These are phyloP conservation scores for Tortricodes alternella DNA, from an alignment of 2,888 invertebrate genomes.

Conservation along the genomic window DNA sequence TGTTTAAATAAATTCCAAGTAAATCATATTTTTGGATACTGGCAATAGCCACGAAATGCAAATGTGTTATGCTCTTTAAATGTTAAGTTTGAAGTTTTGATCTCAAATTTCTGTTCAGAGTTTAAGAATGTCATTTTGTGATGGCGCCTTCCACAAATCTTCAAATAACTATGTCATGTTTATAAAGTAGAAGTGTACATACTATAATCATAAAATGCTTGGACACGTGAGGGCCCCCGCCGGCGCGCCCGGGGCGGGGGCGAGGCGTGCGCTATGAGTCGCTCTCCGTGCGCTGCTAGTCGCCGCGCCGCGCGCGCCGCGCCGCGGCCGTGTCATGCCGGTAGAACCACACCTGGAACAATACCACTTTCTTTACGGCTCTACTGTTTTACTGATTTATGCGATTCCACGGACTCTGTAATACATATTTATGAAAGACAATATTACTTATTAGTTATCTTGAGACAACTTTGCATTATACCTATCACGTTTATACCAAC, in stretches of 20 bases:
- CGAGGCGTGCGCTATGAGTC: constrained; percentile 74
- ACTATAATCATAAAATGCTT: constrained; percentile 33
- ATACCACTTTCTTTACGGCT: not conserved
- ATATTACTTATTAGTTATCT: not conserved
- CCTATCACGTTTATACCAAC: not conserved
- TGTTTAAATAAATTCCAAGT: too few species aligned
- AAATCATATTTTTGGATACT: too few species aligned
- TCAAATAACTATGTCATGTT: not conserved
- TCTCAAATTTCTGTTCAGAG: too few species aligned
- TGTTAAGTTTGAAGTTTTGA: too few species aligned
- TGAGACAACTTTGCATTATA: not conserved
- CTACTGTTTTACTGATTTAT: too few species aligned
- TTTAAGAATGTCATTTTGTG: too few species aligned
- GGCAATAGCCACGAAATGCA: too few species aligned
- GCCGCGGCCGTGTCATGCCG: constrained; percentile 76
- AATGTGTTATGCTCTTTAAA: too few species aligned
- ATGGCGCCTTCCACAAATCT: too few species aligned
- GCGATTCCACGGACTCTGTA: too few species aligned
- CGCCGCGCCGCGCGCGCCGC: constrained; percentile 82
- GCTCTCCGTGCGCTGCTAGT: constrained; percentile 84
- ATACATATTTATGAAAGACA: too few species aligned
- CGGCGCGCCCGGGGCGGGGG: constrained; percentile 35
- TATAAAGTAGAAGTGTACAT: not conserved
- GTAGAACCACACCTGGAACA: constrained; percentile 74
- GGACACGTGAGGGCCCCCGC: constrained; percentile 27